Base-by-base conservation (phyloP, 1,140 invertebrate genomes). In the Spodoptera frugiperda region DNA sequence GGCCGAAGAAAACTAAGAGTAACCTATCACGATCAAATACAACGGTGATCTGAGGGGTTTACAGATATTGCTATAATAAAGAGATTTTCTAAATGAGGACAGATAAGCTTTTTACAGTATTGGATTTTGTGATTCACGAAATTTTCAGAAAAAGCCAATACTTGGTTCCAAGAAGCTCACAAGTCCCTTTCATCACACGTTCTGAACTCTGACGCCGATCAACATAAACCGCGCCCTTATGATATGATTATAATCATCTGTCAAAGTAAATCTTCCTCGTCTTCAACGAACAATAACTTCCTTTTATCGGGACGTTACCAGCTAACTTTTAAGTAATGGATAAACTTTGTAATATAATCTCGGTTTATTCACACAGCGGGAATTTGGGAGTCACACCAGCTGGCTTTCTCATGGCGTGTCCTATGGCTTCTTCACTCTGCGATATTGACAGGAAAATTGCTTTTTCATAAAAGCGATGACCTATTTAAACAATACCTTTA, bases 341-440 rank as follows among this genome's bases (percentile, higher is more conserved):
- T 63, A 75, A 75, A 75, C 72, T 75, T 75, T 59, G 72, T 75
- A 51, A 75, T 65, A 75, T 75, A 75, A 75, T 75, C 72, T 53
- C 44, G 15, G 33, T 65, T 75, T 75, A 65, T 75, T 75, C 72
- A 75, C 59, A 75, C 46, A 65, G 59, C 46, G 59, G 21, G 25
- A 53, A 49, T 75, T 75, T 65, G 44, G 57, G 59, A 65, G 48
- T 65, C 21, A 53, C 48, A 49, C 25, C 30, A 61, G 70, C 70
- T 73, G 71, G 55, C 44, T 49, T 61, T n/a, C 53, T 71, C 65
- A 33, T 57, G n/a, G 21, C 33, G 44, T 30, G 10, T 21, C 39
- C 71, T 33, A 59, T 73, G 71, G 39, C 54, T 73, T 73, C 70
- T 73, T 73, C 57, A 48, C 54, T 44, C 14, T 59, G 19, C 33